Evolutionary conservation across 64 coral and sea anemone species (phyloP).

Genomic region (Montipora sp.): DNA sequence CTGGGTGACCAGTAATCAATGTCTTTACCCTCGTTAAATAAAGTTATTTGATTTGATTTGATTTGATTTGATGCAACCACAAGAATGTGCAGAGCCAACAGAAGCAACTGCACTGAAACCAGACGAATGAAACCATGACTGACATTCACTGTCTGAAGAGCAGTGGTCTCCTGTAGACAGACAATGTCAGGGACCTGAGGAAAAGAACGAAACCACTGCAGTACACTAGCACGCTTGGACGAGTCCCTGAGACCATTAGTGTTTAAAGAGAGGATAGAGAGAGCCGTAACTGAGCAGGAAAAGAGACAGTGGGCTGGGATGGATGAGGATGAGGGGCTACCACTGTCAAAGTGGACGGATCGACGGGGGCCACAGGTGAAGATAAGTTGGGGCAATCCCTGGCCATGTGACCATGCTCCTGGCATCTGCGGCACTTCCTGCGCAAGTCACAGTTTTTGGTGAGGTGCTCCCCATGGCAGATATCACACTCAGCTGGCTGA

Average conservation of each 20-base stretch:
- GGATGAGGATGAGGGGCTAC: no score
- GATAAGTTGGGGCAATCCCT: background rate
- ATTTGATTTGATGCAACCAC: no score
- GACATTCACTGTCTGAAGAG: background rate
- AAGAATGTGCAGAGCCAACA: background rate
- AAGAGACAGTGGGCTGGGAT: no score
- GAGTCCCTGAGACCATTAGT: background rate
- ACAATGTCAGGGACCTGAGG: background rate
- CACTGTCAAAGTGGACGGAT: background rate
- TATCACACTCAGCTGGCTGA: background rate
- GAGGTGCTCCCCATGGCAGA: background rate
- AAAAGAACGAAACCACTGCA: background rate
- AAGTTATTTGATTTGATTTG: no score
- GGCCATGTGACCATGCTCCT: background rate
- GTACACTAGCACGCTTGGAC: background rate
- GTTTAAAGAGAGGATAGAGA: background rate
- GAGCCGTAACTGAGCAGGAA: background rate
- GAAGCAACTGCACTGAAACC: no score
- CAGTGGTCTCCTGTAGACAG: slow-evolving; percentile 49
- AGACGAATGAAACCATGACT: no score
- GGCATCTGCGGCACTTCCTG: background rate
- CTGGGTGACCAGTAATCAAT: no score
- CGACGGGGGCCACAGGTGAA: no score
- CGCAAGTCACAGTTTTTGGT: background rate
- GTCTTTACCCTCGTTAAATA: no score